These are phyloP conservation scores for Anthoscopus minutus DNA, from an alignment of 2,113 vertebrate species.

Conservation along the genomic window DNA sequence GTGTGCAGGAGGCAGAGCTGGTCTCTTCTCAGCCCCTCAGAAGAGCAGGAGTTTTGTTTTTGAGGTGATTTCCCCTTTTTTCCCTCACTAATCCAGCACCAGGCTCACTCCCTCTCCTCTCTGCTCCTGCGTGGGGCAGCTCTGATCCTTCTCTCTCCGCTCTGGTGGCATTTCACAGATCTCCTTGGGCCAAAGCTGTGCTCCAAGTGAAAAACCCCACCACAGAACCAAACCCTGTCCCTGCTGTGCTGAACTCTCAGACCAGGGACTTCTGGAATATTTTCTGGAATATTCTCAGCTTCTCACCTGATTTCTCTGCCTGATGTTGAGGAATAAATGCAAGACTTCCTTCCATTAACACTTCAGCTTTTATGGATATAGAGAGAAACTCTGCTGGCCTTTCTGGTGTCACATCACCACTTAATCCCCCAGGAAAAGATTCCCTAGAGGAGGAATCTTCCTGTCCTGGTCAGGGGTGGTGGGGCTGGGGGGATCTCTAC, in stretches of 20 bases:
- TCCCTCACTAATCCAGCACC: not conserved
- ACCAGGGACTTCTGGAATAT: not conserved
- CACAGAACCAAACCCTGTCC: not conserved
- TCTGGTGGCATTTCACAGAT: not conserved
- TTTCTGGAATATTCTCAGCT: not conserved
- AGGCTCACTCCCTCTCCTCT: not conserved
- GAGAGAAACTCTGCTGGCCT: not conserved
- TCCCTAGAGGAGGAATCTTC: not conserved
- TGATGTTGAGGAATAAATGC: not conserved
- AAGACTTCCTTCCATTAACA: not conserved
- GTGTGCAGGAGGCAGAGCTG: not conserved
- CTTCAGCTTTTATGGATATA: not conserved
- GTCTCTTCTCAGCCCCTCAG: not conserved
- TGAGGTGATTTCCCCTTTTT: not conserved
- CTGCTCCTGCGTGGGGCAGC: not conserved
- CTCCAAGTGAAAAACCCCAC: not conserved
- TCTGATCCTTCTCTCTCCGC: not conserved
- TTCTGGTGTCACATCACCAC: not conserved
- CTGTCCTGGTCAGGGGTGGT: rapidly evolving
- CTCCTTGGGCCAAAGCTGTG: not conserved
- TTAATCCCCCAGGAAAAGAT: not conserved
- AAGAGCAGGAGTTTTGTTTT: not conserved
- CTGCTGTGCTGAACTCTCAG: not conserved
- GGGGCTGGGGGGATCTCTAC: not conserved
- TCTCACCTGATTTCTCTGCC: not conserved